Base-by-base conservation (phyloP, 2,113 vertebrate genomes). In the Barnardius zonarius region DNA sequence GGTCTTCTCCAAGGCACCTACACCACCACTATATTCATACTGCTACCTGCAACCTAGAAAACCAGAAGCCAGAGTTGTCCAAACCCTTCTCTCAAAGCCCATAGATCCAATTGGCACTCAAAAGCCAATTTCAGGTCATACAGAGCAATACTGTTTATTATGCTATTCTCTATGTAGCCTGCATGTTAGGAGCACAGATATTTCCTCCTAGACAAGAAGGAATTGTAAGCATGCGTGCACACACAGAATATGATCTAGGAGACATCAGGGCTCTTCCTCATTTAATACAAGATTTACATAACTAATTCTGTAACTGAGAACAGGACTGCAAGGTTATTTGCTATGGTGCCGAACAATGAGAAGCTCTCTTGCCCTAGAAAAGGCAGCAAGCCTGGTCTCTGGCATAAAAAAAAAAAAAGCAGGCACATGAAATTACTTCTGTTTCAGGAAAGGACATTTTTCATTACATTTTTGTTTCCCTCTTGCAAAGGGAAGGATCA, bases 261-360 rank as follows among this genome's bases (percentile, higher is more conserved):
- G 63, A 74, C 73, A 92, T 57, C 35, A 84, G 63, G 48, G 76
- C 54, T 90, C 73, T 94, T 94, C 85, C 82, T 92, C 49, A 70
- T 84, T 83, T 79, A 94, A 94, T 83, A 83, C 41, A 84, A 91
- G 81, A 93, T 96, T 96, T 96, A 88, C 80, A 92, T 93, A 93
- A 94, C 77, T 92, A 95, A 90, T 90, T 97, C 74, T 75, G 59
- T 93, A 97, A 96, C 70, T 90, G 69, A 96, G 88, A 95, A 89
- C 67, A 80, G 55, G 46, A 92, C 77, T 66, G 51, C 48, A 90
- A 97, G 83, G 59, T 82, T 73, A 86, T 93, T 94, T 91, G 72
- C 72, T 77, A 3, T 55, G 31, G 61, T 41, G 77, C 43, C 51
- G 31, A 76, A 86, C 1, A 7, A 82, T 46, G 22, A 88, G 61